Evolutionary conservation across 2,797 vertebrate species (phyloP), one percentile per base, ranked within the genome.

Genomic region (Semaprochilodus insignis): DNA sequence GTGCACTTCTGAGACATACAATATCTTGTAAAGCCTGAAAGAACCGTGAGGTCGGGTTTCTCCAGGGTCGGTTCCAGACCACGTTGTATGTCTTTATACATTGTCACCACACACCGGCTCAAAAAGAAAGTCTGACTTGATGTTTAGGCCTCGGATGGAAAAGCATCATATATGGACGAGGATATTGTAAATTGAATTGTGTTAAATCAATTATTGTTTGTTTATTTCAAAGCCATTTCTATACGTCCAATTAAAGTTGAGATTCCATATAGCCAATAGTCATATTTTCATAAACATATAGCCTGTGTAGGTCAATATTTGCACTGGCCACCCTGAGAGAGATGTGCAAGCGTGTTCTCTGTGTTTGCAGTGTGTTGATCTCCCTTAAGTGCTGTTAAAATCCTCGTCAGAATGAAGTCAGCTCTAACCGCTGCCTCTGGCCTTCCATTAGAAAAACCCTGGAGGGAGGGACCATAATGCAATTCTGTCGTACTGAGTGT

Each of bases 391-490:
- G 70, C 87, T 91, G 89, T 85, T 74, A 80, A 86, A 82, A 88
- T 63, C 85, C 80, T 86, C 80, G 81, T 16, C 87, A 1, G 48
- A 87, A 83, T 74, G 82, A 85, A 60, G 27, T 59, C 67, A 81
- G 87, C 80, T 88, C 87, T 87, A 90, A 88, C 75, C 5, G 85
- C 83, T 86, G 90, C 82, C 79, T 36, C 84, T 78, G 81, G 85
- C 88, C 83, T 91, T 91, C 92, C 90, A 92, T 91, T 93, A 92
- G 89, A 92, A 91, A 91, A 86, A 90, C 91, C 90, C 91, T 16
- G 4, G 89, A 78, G 90, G 88, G 85, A 86, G 48, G 10, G 19
- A 79, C 83, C 78, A 80, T 93, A 93, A 94, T 93, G 90, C 88
- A 91, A 62, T 93, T 93, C 92, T 85, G 88, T 90, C 73, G 86